Base-by-base conservation (phyloP, 2,888 invertebrate species). In the Brenthis daphne region DNA sequence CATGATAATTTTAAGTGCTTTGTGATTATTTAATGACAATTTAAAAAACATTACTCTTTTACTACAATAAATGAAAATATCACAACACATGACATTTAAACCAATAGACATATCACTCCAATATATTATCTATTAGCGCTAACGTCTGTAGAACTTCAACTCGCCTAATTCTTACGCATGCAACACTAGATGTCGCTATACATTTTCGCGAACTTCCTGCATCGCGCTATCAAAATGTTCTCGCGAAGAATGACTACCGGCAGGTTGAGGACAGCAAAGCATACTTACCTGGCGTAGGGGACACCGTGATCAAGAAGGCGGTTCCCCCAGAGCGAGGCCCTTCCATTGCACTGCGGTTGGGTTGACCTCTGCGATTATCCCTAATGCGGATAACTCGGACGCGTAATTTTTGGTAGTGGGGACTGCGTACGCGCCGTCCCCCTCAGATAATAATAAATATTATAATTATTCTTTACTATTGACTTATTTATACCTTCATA, bases 281-380 rank as follows among this genome's bases (percentile, higher is more conserved):
- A 65, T 57, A 65, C 64, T 65, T 65, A 65, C 56, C 64, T 65
- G 64, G 64, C 64, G 64, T 57, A 57, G 64, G 64, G 64, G 64
- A 65, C 56, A 56, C 64, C 64, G 64, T 65, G 64, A 65, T 65
- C 56, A 57, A 4, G 54, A 43, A 54, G 64, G 64, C 61, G 61
- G 61, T 63, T 63, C 61, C 61, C 61, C 53, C 61, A 57, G 56
- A 65, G 64, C 64, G 55, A 64, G 54, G 56, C 55, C 64, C 55
- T n/a, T 24, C 57, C 64, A 64, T 64, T 64, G 64, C 64, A 64
- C 64, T 55, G 55, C 64, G 64, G 64, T 2, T 24, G 64, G 55
- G 55, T 55, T 64, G 64, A 64, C 64, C 55, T 64, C 64, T 64
- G 47, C 55, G 64, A 64, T 55, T 64, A 55, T 64, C 64, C 64